Evolutionary conservation across 2,888 invertebrate genomes (phyloP).

Genomic region (Amblyteles armatorius): DNA sequence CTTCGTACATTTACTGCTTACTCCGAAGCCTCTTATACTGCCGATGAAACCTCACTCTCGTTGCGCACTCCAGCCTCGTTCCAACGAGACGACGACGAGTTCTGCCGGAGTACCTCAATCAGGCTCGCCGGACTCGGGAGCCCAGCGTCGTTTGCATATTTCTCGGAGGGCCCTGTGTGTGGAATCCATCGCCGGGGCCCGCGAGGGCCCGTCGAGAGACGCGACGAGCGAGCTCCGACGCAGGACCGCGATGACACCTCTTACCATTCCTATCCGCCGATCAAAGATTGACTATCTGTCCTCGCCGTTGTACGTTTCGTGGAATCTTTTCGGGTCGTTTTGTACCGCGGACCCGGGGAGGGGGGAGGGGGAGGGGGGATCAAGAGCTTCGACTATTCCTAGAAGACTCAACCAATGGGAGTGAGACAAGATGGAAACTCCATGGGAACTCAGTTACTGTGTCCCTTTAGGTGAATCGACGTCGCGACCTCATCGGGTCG

Average conservation of each 20-base stretch:
- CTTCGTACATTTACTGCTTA: slow-evolving; percentile 56
- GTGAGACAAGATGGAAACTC: neutral
- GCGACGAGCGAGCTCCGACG: neutral
- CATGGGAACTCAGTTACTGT: neutral
- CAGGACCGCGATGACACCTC: slow-evolving; percentile 18
- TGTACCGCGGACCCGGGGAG: neutral
- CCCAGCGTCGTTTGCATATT: slow-evolving; percentile 78
- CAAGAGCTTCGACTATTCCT: neutral
- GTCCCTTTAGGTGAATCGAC: neutral
- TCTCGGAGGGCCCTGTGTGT: slow-evolving; percentile 60
- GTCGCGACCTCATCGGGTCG: neutral
- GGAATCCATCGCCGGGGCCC: slow-evolving; percentile 26
- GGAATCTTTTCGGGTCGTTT: neutral
- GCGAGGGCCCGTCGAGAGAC: neutral
- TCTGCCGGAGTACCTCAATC: slow-evolving; percentile 74
- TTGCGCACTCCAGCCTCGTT: slow-evolving; percentile 48
- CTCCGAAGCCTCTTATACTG: slow-evolving; percentile 51
- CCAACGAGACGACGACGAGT: slow-evolving; percentile 36
- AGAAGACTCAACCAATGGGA: neutral
- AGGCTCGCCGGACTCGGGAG: slow-evolving; percentile 63
- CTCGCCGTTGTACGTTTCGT: neutral
- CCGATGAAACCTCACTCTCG: slow-evolving; percentile 53
- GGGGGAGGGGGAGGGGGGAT: too few species aligned
- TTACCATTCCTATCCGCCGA: slow-evolving; percentile 15
- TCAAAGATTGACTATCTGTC: slow-evolving; percentile 22